phyloP scores from a whole-genome alignment of 2,113 vertebrate genomes.

The rat (Rattus norvegicus) region GRCr8 NC_086019.1:229413001-229413500 shows the following conservation, averaged over 20 bases:
- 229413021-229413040: background rate
- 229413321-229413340: background rate
- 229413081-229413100: background rate
- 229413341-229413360: background rate
- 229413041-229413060: background rate
- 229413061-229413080: constrained; percentile 37
- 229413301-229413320: background rate
- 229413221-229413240: background rate
- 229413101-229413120: background rate
- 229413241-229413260: background rate
- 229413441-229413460: background rate
- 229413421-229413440: background rate
- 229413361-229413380: background rate
- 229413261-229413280: background rate
- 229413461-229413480: background rate
- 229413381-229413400: background rate
- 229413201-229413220: background rate
- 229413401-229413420: background rate
- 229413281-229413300: background rate
- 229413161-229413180: background rate
- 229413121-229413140: background rate
- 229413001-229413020: constrained; percentile 27
- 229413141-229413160: constrained; percentile 38
- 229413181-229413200: background rate
- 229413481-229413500: background rate